These are phyloP conservation scores for Lepus timidus DNA, from an alignment of 2,113 vertebrate species.

Conservation along the genomic window DNA sequence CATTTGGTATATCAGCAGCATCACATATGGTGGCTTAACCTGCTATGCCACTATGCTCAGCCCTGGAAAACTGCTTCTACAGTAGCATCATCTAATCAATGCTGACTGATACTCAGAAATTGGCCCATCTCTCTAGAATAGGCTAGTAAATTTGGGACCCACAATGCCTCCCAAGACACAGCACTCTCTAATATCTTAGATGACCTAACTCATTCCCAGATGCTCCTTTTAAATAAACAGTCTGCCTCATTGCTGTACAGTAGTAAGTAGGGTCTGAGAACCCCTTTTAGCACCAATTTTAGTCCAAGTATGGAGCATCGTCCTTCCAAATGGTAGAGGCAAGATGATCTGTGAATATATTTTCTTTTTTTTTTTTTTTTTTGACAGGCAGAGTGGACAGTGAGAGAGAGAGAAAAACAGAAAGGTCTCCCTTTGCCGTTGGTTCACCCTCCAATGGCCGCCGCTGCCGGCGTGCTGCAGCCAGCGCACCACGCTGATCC, in stretches of 20 bases:
- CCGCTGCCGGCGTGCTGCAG: too few species aligned
- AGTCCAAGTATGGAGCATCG: background rate
- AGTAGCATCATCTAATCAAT: background rate
- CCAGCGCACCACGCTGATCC: too few species aligned
- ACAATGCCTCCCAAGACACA: background rate
- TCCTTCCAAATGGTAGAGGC: background rate
- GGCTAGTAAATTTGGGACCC: background rate
- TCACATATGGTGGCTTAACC: too few species aligned
- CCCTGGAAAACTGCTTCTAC: background rate
- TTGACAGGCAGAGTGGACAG: too few species aligned
- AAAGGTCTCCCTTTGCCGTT: too few species aligned
- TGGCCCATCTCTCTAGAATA: background rate
- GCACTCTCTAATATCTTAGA: background rate
- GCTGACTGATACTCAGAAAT: background rate
- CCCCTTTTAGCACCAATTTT: background rate
- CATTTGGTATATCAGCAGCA: too few species aligned
- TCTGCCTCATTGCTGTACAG: background rate
- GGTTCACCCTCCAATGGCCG: too few species aligned
- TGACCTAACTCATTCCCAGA: background rate
- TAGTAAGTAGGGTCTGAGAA: background rate
- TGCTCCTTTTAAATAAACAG: background rate
- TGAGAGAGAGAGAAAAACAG: too few species aligned
- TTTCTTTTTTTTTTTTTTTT: background rate
- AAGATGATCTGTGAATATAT: background rate
- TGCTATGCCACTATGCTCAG: too few species aligned